Percentiles rank a stretch among this genome's conserved stretches.
phyloP scores from a whole-genome alignment of 2,797 vertebrate genomes.

The Prionace glauca region DNA sequence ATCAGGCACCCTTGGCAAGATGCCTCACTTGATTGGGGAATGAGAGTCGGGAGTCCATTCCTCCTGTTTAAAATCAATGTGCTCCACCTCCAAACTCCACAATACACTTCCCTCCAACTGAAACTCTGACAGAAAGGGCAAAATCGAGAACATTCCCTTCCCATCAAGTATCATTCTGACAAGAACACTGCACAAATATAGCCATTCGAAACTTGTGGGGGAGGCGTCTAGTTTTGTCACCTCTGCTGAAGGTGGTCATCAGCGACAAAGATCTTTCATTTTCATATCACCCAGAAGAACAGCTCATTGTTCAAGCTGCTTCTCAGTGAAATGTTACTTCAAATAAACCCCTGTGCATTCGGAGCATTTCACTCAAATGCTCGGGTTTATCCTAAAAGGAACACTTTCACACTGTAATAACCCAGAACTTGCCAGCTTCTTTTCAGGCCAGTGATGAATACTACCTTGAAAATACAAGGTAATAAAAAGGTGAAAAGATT shows the following conservation, averaged over 20 bases:
- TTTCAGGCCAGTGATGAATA: too few relatives aligned
- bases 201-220: background rate
- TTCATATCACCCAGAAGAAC: background rate
- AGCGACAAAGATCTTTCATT: background rate
- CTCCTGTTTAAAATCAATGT: background rate
- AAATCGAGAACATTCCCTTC: background rate
- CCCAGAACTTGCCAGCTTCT: too few relatives aligned
- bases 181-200: background rate
- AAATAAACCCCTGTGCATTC: background rate
- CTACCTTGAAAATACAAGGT: too few relatives aligned
- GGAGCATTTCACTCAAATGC: background rate
- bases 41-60: background rate
- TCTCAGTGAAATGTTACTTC: background rate
- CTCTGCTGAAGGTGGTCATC: background rate
- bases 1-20: background rate
- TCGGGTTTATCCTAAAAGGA: background rate
- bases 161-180: background rate
- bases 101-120: background rate
- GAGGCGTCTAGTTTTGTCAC: background rate
- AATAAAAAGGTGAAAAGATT: background rate
- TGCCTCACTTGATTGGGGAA: background rate
- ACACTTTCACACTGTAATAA: background rate
- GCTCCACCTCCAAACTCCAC: background rate
- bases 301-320: background rate
- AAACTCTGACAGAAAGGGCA: background rate